Base-by-base conservation (phyloP, 2,888 invertebrate genomes). In the Pyrgus malvae region DNA sequence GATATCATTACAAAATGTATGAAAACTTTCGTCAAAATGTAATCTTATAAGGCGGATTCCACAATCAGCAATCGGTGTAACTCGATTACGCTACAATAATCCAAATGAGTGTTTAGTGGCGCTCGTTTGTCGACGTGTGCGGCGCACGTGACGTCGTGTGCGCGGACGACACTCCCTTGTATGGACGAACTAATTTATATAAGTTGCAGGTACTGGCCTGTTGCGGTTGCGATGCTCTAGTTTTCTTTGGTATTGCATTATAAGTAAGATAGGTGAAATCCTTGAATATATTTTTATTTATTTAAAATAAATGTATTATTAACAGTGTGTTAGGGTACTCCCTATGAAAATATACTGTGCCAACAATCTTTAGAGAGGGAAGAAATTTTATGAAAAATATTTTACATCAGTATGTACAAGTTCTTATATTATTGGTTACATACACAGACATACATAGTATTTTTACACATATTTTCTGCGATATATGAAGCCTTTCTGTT, bases 121-220 rank as follows among this genome's bases (percentile, higher is more conserved):
- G 61, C 69, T 74, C 70, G 78, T 82, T 79, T 79, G 80, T 76
- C 76, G 80, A 51, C 84, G 81, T 75, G 83, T 81, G 87, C 70
- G 70, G 62, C 48, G 66, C 85, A 80, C 85, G 83, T 78, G 82
- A 73, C 61, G 55, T 63, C 65, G 61, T 67, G 75, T 75, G 68
- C 75, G 70, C 74, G 72, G 70, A 70, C 72, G 74, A 72, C 74
- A 74, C 67, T 67, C 67, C 69, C 67, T 67, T 68, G 63, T 27
- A 50, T 42, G 58, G 49, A 31, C 40, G 21, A 12, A 35, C 55
- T 49, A 55, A 57, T 59, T 49, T 41, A 53, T 49, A 53, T 56
- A 53, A 56, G 37, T 53, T 45, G 53, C 53, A 53, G 45, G 53
- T 53, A 53, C 29, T 38, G 29, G 38, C 38, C 4, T 21, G 38